Conservation (phyloP, 2,113 vertebrate genomes). For the Micronycteris hirsuta region DNA sequence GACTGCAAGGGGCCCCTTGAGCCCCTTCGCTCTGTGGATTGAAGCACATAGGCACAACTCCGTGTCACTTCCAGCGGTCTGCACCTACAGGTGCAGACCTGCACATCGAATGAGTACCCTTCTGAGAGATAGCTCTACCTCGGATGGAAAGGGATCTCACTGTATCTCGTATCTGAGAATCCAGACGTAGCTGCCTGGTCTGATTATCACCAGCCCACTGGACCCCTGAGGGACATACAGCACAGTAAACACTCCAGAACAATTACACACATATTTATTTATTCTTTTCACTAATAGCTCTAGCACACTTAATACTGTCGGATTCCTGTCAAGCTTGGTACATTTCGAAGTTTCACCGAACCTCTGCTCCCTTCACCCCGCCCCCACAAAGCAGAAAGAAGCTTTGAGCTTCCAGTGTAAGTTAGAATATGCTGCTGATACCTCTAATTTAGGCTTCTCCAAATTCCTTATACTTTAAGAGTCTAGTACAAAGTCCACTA, state of each 20-base stretch:
- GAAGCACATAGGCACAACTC: not conserved
- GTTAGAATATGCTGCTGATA: slow-evolving; percentile 17
- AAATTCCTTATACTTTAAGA: not conserved
- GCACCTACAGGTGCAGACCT: not conserved
- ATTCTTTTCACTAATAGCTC: not conserved
- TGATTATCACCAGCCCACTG: not conserved
- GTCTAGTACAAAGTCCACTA: not conserved
- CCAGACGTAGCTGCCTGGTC: not conserved
- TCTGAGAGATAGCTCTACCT: not conserved
- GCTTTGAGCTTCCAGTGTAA: not conserved
- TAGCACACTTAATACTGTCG: not conserved
- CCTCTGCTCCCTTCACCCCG: not conserved
- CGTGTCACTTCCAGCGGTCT: not conserved
- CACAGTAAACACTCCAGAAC: not conserved
- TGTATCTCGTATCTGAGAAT: not conserved
- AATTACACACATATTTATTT: not conserved
- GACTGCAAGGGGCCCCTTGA: not conserved
- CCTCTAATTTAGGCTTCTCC: slow-evolving; percentile 41
- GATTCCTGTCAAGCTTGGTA: not conserved
- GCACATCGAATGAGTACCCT: not conserved
- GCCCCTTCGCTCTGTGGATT: no score
- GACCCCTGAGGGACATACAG: not conserved
- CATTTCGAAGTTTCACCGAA: not conserved
- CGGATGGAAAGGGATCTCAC: not conserved
- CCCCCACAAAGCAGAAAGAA: not conserved